Evolutionary conservation across 2,888 invertebrate species (phyloP).

Genomic region (Tiphia femorata): DNA sequence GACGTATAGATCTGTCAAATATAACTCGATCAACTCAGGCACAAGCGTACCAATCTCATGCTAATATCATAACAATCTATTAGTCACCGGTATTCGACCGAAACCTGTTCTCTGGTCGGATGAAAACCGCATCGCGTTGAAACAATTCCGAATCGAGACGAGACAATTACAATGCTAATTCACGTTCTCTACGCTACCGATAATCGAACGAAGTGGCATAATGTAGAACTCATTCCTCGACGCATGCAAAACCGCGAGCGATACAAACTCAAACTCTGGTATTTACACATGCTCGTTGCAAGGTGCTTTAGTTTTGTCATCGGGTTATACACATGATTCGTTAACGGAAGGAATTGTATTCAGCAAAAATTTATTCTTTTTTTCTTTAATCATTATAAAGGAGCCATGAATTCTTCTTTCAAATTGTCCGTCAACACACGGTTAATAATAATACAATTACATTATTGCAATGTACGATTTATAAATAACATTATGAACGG

Average conservation of each 20-base stretch:
- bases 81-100: too few relatives aligned
- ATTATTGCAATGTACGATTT: constrained; percentile 61
- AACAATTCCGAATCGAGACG: too few relatives aligned
- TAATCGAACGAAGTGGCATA: constrained; percentile 23
- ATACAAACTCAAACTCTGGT: constrained; percentile 51
- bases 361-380: constrained; percentile 56
- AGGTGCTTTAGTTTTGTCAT: constrained; percentile 28
- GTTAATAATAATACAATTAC: constrained; percentile 59
- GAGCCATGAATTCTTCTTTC: constrained; percentile 38
- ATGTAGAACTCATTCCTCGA: constrained; percentile 34
- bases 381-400: constrained; percentile 48
- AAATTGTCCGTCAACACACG: constrained; percentile 43
- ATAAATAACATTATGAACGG: constrained; percentile 56
- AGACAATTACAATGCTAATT: too few relatives aligned
- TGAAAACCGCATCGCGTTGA: too few relatives aligned
- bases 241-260: constrained; percentile 48
- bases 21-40: constrained; percentile 68
- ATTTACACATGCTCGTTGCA: constrained; percentile 57
- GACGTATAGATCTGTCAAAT: constrained; percentile 69
- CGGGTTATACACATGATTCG: constrained; percentile 34
- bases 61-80: constrained; percentile 51
- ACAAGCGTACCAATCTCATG: constrained; percentile 64
- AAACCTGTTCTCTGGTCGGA: too few relatives aligned
- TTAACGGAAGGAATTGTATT: constrained; percentile 37
- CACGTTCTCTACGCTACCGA: constrained; percentile 31